Evolutionary conservation across 1,140 invertebrate species (phyloP).

Genomic region (Nasonia vitripennis): DNA sequence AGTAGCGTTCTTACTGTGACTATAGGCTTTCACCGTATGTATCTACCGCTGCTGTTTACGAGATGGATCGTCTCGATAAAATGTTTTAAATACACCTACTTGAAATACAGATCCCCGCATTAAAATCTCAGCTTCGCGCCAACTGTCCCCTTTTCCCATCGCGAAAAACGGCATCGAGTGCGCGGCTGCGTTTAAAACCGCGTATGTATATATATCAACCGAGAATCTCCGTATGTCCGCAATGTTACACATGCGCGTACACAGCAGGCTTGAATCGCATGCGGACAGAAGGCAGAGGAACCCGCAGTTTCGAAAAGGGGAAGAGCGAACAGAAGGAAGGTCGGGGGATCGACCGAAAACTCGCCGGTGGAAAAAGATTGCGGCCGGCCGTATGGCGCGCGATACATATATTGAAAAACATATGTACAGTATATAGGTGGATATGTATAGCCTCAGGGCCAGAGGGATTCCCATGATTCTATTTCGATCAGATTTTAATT

Average conservation of each 20-base stretch:
- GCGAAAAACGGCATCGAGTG: too few relatives aligned
- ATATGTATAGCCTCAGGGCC: not conserved
- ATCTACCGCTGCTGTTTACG: too few relatives aligned
- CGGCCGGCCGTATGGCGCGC: slow-evolving; percentile 52
- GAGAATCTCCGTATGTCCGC: slow-evolving; percentile 51
- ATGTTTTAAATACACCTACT: too few relatives aligned
- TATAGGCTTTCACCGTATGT: too few relatives aligned
- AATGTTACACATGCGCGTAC: not conserved
- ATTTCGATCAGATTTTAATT: not conserved
- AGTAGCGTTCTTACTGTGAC: too few relatives aligned
- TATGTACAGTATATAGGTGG: not conserved
- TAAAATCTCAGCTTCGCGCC: too few relatives aligned
- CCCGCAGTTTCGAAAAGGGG: not conserved
- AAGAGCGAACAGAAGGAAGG: slow-evolving; percentile 13
- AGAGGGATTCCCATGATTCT: not conserved
- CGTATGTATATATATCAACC: too few relatives aligned
- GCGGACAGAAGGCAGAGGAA: not conserved
- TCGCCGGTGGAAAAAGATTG: slow-evolving; percentile 28
- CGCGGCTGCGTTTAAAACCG: not conserved
- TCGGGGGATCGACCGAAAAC: slow-evolving; percentile 2
- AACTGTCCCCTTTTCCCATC: too few relatives aligned
- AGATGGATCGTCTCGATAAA: too few relatives aligned
- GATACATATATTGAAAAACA: slow-evolving; percentile 48
- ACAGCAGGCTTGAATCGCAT: not conserved
- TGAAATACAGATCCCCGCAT: too few relatives aligned